These are phyloP conservation scores for Esox masquinongy DNA, from an alignment of 2,797 vertebrate species.

Conservation along the genomic window DNA sequence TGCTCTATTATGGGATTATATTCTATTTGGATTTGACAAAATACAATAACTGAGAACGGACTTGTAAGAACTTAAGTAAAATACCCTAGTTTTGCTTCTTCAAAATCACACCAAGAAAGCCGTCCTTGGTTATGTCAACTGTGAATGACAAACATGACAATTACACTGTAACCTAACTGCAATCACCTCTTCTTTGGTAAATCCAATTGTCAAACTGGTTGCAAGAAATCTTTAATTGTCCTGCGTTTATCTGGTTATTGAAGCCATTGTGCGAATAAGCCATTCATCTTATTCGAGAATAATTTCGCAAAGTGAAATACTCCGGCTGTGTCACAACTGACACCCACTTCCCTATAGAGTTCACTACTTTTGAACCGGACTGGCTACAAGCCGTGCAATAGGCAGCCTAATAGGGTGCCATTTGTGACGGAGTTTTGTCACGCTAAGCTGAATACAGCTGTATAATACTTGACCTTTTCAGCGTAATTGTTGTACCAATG, in stretches of 20 bases:
- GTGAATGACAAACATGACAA: conserved; percentile 81
- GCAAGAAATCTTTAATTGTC: conserved; percentile 98
- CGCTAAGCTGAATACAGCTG: conserved; percentile 91
- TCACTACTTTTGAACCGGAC: not conserved
- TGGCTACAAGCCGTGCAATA: too few species aligned
- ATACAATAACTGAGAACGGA: not conserved
- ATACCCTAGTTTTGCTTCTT: not conserved
- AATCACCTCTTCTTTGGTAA: conserved; percentile 93
- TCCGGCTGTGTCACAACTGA: not conserved
- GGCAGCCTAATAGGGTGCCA: not conserved
- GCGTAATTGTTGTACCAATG: conserved; percentile 97
- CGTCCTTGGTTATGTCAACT: conserved; percentile 45
- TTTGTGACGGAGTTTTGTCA: not conserved
- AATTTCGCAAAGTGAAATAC: conserved; percentile 73
- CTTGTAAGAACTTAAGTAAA: not conserved
- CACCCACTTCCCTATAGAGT: not conserved
- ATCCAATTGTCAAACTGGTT: conserved; percentile 87
- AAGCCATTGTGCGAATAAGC: conserved; percentile 92
- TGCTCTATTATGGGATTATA: not conserved
- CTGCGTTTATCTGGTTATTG: conserved; percentile 95
- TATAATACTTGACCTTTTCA: conserved; percentile 99
- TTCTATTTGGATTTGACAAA: not conserved
- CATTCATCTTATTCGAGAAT: conserved; percentile 82
- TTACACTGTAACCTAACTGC: conserved; percentile 91
- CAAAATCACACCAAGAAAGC: conserved; percentile 28